A percentile compares a stretch with the other conserved stretches of the same genome.
These are phyloP conservation scores for Temnothorax nylanderi DNA, from an alignment of 1,140 invertebrate genomes.

Conservation along the genomic window DNA sequence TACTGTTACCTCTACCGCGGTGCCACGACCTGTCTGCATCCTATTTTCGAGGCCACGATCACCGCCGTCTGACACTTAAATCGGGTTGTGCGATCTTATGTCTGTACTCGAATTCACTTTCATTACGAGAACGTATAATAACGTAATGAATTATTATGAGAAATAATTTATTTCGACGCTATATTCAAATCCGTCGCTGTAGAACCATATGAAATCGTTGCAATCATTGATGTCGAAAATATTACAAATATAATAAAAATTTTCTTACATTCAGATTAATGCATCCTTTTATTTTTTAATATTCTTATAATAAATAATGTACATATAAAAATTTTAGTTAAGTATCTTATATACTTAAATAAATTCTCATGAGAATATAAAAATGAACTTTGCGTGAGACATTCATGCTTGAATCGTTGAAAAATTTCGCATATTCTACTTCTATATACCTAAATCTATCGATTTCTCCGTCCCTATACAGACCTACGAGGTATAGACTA, in stretches of 20 bases:
- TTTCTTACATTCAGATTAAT: not conserved
- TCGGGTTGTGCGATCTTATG: not conserved
- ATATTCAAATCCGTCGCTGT: not conserved
- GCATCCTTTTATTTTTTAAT: not conserved
- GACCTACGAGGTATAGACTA: not conserved
- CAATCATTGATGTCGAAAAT: not conserved
- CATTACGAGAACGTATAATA: not conserved
- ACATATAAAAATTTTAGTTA: too few species aligned
- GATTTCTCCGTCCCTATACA: not conserved
- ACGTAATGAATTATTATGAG: not conserved
- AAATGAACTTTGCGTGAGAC: not conserved
- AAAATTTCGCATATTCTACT: not conserved
- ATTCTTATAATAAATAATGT: not conserved
- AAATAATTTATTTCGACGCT: not conserved
- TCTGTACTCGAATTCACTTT: not conserved
- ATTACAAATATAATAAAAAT: not conserved
- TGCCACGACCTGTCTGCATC: slow-evolving; percentile 48
- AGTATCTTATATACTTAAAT: too few species aligned
- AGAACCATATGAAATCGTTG: not conserved
- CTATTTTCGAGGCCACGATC: slow-evolving; percentile 64
- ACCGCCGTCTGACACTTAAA: slow-evolving; percentile 25
- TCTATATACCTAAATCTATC: not conserved
- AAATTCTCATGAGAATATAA: not conserved
- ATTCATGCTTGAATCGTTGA: not conserved
- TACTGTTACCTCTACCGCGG: slow-evolving; percentile 61